Base-by-base conservation (phyloP, 2,113 vertebrate genomes). In the Danionella cerebrum region DNA sequence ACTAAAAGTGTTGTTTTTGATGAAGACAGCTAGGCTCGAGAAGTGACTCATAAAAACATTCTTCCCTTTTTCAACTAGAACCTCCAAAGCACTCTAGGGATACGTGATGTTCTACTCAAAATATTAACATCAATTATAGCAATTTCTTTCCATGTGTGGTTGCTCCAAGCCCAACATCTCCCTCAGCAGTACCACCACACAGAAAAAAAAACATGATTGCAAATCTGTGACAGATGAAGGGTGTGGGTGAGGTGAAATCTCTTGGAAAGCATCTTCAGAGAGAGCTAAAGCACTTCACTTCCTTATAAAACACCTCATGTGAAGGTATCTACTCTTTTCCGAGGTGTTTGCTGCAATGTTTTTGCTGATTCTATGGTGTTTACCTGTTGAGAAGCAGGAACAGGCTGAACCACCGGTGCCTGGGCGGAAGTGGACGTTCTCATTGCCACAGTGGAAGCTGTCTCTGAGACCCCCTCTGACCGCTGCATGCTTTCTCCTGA, bases 321-420 rank as follows among this genome's bases (percentile, higher is more conserved):
- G 51, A 33, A 3, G 5, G 29, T 33, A n/a, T n/a, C n/a, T n/a
- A n/a, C n/a, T n/a, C n/a, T n/a, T n/a, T 9, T 33, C 29, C 5
- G 29, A 9, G 9, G 29, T 33, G 29, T 33, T 33, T 9, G 9
- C 13, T 19, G 8, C 18, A 14, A 16, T n/a, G 13, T 50, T 21
- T 21, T n/a, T 18, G 19, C 24, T 1, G 35, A 14, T n/a, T 5
- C 12, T 38, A n/a, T n/a, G n/a, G n/a, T n/a, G 4, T 33, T 79
- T 90, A 98, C 96, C 94, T 98, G 96, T 70, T 96, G 95, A 0
- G 95, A 96, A 0, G 93, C 89, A 14, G 96, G 93, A 57, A 95
- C 94, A 0, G 94, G 87, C 82, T 95, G 96, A 66, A 94, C 92
- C 18, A 94, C 93, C 0, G 93, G 92, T 0, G 92, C 92, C 70